phyloP scores from a whole-genome alignment of 2,888 invertebrate genomes.

The Tetheella fluctuosa region DNA sequence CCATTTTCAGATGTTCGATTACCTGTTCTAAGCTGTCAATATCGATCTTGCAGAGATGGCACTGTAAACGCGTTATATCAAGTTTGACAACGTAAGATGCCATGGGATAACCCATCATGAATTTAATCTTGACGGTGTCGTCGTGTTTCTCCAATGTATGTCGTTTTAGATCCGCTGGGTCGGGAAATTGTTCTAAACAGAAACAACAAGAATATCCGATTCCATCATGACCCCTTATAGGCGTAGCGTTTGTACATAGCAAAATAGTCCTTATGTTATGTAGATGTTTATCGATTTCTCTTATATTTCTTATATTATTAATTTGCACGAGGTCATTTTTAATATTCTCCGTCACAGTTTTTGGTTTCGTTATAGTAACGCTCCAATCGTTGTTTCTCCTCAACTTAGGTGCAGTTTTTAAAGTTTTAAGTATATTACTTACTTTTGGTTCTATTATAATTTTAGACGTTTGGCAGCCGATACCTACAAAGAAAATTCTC shows the following conservation, averaged over 20 bases:
- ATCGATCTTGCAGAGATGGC: conserved; percentile 42
- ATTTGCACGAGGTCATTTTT: background rate
- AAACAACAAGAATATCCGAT: conserved; percentile 36
- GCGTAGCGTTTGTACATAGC: conserved; percentile 49
- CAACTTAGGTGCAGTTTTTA: background rate
- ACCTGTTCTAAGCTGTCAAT: conserved; percentile 47
- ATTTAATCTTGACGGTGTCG: background rate
- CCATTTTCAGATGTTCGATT: conserved; percentile 44
- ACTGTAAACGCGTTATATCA: background rate
- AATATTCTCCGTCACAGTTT: background rate
- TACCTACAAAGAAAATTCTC: conserved; percentile 26
- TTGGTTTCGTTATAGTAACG: conserved; percentile 1
- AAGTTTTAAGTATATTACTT: conserved; percentile 10
- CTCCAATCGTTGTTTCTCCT: conserved; percentile 5
- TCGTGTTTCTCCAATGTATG: conserved; percentile 23
- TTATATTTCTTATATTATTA: background rate
- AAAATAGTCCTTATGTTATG: conserved; percentile 41
- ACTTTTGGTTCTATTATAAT: conserved; percentile 12
- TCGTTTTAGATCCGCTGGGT: conserved; percentile 38
- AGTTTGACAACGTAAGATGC: conserved; percentile 27
- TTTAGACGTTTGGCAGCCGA: conserved; percentile 15
- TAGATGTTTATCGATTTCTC: conserved; percentile 34
- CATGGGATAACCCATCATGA: conserved; percentile 32
- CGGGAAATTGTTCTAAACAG: conserved; percentile 31
- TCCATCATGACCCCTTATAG: conserved; percentile 40